Evolutionary conservation across 2,888 invertebrate genomes (phyloP).

Genomic region (Mesoligia furuncula): DNA sequence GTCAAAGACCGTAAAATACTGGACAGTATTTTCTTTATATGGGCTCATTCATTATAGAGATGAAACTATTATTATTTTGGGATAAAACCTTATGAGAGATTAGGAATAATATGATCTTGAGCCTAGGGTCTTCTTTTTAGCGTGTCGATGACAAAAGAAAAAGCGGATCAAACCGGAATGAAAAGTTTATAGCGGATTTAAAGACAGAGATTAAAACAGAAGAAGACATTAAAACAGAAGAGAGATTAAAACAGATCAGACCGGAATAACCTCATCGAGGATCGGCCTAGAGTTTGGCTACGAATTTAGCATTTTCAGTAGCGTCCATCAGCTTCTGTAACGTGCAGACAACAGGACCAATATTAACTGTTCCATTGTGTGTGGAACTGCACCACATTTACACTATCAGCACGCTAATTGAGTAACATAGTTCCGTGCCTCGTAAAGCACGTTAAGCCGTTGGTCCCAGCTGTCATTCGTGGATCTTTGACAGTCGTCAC

Average conservation of each 20-base stretch:
- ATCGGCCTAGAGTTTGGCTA: neutral
- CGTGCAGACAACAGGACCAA: neutral
- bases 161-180: too few species aligned
- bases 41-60: conserved; percentile 3
- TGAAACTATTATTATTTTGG: neutral
- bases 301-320: neutral
- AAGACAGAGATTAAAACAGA: too few species aligned
- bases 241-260: too few species aligned
- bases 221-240: too few species aligned
- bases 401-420: too few species aligned
- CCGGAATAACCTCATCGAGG: too few species aligned
- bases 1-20: conserved; percentile 35
- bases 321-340: neutral
- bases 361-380: neutral
- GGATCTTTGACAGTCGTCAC: too few species aligned
- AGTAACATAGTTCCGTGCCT: too few species aligned
- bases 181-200: too few species aligned
- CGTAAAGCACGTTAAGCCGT: too few species aligned
- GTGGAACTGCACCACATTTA: neutral
- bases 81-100: neutral
- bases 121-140: neutral
- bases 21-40: conserved; percentile 25
- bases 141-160: neutral
- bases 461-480: too few species aligned
- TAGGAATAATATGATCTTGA: neutral